Conservation (phyloP, 2,797 vertebrate genomes). For the Miichthys miiuy region DNA sequence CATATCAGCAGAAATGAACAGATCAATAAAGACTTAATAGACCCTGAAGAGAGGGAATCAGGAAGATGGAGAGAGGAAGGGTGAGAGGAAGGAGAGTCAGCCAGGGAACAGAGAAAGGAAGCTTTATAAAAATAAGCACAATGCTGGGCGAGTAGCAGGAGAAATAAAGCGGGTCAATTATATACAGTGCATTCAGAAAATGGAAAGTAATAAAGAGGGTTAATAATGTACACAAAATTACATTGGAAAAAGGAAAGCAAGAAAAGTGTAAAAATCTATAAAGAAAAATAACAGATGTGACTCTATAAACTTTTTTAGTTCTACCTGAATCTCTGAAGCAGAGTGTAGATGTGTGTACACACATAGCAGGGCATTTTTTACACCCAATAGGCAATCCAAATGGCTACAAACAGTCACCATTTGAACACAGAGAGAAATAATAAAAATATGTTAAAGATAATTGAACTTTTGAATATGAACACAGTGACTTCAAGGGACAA, state of each 20-base stretch:
- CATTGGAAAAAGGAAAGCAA: not conserved
- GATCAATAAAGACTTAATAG: slow-evolving; percentile 90
- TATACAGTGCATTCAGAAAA: slow-evolving; percentile 13
- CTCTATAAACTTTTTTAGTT: not conserved
- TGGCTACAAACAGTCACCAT: not conserved
- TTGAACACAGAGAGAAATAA: not conserved
- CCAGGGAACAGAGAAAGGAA: slow-evolving; percentile 42
- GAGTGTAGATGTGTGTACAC: not conserved
- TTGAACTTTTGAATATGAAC: not conserved
- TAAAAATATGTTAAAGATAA: not conserved
- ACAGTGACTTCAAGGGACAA: not conserved
- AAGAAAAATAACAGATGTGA: not conserved
- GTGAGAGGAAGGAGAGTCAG: slow-evolving; percentile 52
- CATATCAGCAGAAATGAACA: slow-evolving; percentile 87
- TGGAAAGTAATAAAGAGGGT: slow-evolving; percentile 6
- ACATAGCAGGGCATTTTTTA: not conserved
- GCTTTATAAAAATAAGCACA: slow-evolving; percentile 43
- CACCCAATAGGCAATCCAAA: not conserved
- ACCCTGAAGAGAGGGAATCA: slow-evolving; percentile 80
- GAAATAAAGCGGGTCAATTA: slow-evolving; percentile 34
- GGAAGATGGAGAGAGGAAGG: slow-evolving; percentile 70
- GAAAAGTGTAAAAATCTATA: not conserved
- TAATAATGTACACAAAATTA: not conserved
- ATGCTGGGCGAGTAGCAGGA: slow-evolving; percentile 28
- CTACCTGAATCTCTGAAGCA: not conserved